Evolutionary conservation across 2,113 vertebrate species (phyloP), one percentile per base, ranked within the genome.

Genomic region (Rhynchomys soricoides): DNA sequence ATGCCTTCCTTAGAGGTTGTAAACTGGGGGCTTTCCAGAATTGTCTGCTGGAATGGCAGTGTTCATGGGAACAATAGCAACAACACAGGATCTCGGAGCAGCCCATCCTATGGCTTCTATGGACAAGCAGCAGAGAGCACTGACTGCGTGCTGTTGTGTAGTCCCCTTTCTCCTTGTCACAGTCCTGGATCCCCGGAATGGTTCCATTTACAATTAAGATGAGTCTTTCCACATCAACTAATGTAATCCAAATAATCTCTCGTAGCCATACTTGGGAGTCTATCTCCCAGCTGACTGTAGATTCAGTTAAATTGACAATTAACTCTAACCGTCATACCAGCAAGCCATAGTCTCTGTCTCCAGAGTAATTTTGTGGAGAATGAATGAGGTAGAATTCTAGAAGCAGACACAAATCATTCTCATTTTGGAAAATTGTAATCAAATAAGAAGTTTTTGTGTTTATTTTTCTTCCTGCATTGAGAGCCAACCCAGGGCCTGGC

Each of bases 381-480:
- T 57, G 26, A 48, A 86, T 91, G n/a, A 78, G 88, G 64, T 57
- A 64, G n/a, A 95, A 68, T 93, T 94, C 50, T 62, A 40, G 90
- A 90, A 92, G 43, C 16, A 92, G 81, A 26, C 37, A 79, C 55
- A 75, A 48, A 85, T 12, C 26, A 37, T 88, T 75, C 19, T 43
- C 64, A 91, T 59, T 81, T 93, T 86, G 75, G 40, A 75, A 92
- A 89, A 68, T 37, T 43, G 48, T 66, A 78, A 66, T 43, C 43
- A 74, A 79, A 40, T 89, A 52, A 86, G 19, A 73, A 15, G 7
- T 45, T 8, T 85, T 0, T 68, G 2, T 68, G 1, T 85, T 66
- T 7, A 1, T 50, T 21, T 86, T 71, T 7, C n/a, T 16, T 6
- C 1, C 11, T 70, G 7, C 17, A 26, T 4, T 26, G 66, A 66